phyloP scores from a whole-genome alignment of 1,140 invertebrate species.

The Sitodiplosis mosellana region DNA sequence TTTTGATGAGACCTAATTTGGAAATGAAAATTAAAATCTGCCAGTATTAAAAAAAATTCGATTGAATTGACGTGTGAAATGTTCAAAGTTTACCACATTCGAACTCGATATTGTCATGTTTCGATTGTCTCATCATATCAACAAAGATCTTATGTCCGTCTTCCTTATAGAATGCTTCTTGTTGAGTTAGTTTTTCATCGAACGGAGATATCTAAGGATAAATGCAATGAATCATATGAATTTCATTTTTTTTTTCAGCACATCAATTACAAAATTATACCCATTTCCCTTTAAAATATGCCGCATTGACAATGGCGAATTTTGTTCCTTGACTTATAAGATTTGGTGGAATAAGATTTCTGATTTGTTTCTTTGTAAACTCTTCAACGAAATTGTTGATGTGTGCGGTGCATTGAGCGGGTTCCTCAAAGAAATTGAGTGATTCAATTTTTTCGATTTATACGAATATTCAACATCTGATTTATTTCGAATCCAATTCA shows the following conservation, averaged over 20 bases:
- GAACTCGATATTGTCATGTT: constrained; percentile 25
- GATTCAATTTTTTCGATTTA: constrained; percentile 31
- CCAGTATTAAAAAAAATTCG: too few relatives aligned
- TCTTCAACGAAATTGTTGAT: constrained; percentile 74
- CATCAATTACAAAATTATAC: constrained; percentile 3
- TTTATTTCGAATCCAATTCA: constrained; percentile 32
- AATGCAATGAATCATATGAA: too few relatives aligned
- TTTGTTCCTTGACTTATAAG: constrained; percentile 41
- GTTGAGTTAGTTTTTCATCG: constrained; percentile 38
- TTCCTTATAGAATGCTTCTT: constrained; percentile 53
- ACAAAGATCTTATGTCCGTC: constrained; percentile 40
- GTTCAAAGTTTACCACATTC: constrained; percentile 38
- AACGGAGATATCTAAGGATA: constrained; percentile 39
- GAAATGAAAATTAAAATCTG: too few relatives aligned
- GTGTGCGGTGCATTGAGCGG: constrained; percentile 30
- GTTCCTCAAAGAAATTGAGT: constrained; percentile 41
- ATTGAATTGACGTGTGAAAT: too few relatives aligned
- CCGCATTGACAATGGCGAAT: constrained; percentile 68
- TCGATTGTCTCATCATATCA: constrained; percentile 20
- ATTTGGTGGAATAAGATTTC: constrained; percentile 44
- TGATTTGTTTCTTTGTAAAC: constrained; percentile 59
- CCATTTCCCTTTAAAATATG: constrained; percentile 83
- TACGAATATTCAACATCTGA: constrained; percentile 42
- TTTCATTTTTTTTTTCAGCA: too few relatives aligned
- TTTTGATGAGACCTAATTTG: too few relatives aligned